Conservation (phyloP, 2,797 vertebrate species). For the Sebastes vulpes region DNA sequence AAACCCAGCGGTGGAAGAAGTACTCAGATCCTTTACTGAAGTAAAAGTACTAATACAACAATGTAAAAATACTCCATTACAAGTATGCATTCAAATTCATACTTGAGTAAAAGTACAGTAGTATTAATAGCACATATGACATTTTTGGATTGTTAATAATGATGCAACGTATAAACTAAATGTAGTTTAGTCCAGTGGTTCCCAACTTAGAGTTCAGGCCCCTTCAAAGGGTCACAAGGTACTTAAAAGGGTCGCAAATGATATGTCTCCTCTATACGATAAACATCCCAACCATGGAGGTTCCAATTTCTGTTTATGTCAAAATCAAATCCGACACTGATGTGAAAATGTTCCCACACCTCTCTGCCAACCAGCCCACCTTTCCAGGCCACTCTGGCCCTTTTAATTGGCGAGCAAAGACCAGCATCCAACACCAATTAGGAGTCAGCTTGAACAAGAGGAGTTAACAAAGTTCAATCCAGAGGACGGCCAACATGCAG, state of each 20-base stretch:
- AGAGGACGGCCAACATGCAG: slow-evolving; percentile 1
- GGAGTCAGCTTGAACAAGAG: background rate
- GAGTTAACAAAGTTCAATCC: slow-evolving; percentile 38
- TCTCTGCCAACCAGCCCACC: background rate
- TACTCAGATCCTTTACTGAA: background rate
- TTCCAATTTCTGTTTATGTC: background rate
- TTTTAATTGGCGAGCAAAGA: slow-evolving; percentile 16
- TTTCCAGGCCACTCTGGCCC: accelerated
- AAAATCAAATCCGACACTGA: background rate
- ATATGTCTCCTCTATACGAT: background rate
- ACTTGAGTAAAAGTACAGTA: no score
- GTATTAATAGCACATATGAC: no score
- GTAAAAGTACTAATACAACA: background rate
- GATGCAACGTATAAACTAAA: background rate
- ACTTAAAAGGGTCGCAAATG: background rate
- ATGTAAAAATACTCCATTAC: background rate
- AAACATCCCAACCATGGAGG: background rate
- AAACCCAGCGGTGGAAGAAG: no score
- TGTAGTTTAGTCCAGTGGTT: background rate
- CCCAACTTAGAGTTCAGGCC: background rate
- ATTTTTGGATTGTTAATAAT: background rate
- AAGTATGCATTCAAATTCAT: no score
- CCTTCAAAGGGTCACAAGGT: background rate
- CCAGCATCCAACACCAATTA: slow-evolving; percentile 19
- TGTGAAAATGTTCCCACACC: slow-evolving; percentile 15